Base-by-base conservation (phyloP, 2,888 invertebrate species). In the Lymantria monacha region DNA sequence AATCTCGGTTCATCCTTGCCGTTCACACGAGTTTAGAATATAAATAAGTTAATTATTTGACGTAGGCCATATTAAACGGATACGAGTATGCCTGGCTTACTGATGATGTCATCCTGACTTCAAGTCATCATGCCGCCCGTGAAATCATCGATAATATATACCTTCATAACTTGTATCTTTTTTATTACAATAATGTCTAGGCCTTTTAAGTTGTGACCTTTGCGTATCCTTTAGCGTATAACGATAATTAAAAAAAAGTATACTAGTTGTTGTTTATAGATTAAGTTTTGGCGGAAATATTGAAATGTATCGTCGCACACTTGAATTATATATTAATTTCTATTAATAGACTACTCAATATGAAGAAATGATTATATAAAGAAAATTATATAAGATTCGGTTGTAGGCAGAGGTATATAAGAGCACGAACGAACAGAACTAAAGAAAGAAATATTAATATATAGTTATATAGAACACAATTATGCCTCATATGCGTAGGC, bases 21-120 rank as follows among this genome's bases (percentile, higher is more conserved):
- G 41, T 33, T 10, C 9, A 33, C 33, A 3, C 15, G 12, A 3
- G 41, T 14, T 41, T 41, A 41, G 41, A 41, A 41, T 41, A 41
- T 41, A 41, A 41, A 41, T 41, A 41, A 58, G 11, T 45, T 44
- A 10, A 31, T 36, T 52, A 30, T 53, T 43, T 38, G n/a, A 48
- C 15, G 47, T 55, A 65, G 55, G 61, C 55, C 55, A 56, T 56
- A 64, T 61, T 64, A 61, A 70, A 69, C 69, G 74, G 71, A 74
- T 70, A 66, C 71, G 67, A 50, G 59, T 48, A 48, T 46, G 52
- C 41, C 45, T 53, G 51, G 38, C 50, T 53, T 53, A 42, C 30
- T 45, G 46, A 48, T 69, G 70, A 70, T 65, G 60, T 72, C 68
- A 74, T 54, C 7, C 9, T 51, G 48, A 57, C 51, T 48, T 63